These are phyloP conservation scores for Bombycilla garrulus DNA, from an alignment of 2,113 vertebrate genomes.

Conservation along the genomic window DNA sequence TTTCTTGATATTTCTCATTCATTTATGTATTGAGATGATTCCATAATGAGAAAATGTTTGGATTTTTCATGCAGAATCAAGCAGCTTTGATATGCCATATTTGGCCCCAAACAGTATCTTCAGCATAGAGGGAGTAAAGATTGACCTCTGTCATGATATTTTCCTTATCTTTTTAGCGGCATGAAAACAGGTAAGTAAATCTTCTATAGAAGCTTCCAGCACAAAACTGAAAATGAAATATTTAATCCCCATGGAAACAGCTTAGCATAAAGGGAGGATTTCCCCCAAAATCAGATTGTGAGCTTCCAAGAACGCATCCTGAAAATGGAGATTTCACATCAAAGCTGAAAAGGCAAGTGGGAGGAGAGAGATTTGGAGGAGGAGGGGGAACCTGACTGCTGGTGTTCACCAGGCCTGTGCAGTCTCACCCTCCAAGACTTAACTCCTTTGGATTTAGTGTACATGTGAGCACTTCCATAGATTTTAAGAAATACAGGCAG, in stretches of 20 bases:
- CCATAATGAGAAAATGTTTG: not conserved
- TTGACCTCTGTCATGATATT: not conserved
- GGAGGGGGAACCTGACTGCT: not conserved
- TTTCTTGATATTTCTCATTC: not conserved
- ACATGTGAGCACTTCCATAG: not conserved
- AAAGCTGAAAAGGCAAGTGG: not conserved
- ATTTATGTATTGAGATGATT: not conserved
- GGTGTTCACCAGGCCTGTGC: not conserved
- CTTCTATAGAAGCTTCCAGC: not conserved
- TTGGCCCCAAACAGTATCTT: not conserved
- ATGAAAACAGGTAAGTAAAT: not conserved
- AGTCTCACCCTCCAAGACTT: not conserved
- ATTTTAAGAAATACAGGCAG: not conserved
- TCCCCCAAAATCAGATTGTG: not conserved
- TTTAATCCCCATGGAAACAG: conserved; percentile 29
- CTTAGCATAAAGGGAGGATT: not conserved
- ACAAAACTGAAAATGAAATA: conserved; percentile 12
- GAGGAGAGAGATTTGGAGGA: not conserved
- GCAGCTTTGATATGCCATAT: not conserved
- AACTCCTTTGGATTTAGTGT: not conserved
- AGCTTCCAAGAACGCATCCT: not conserved
- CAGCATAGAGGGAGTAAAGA: not conserved
- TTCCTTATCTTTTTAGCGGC: not conserved
- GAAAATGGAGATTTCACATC: not conserved
- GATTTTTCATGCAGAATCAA: not conserved